Percentiles rank a stretch among this genome's conserved stretches.
Conservation (phyloP, 2,888 invertebrate species). For the Caenorhabditis auriculariae region DNA sequence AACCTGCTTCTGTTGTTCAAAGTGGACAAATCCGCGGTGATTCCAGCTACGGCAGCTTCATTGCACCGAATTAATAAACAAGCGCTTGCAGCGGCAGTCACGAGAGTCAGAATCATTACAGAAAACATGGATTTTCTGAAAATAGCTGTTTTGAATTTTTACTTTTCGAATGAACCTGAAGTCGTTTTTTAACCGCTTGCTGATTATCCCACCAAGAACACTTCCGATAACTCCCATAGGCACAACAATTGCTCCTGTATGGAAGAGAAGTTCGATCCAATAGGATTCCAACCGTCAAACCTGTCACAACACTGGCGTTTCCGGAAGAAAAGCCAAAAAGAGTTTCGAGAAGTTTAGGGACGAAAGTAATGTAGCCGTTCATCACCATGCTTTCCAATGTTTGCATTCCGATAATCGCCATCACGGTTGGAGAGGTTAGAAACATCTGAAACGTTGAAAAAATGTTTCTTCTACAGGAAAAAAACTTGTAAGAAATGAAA, state of each 20-base stretch:
- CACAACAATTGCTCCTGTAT: conserved; percentile 42
- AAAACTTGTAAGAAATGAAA: too few species aligned
- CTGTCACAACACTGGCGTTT: conserved; percentile 39
- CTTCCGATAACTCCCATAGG: conserved; percentile 43
- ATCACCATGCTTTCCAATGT: conserved; percentile 44
- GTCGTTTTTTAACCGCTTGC: conserved; percentile 18
- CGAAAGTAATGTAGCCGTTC: conserved; percentile 54
- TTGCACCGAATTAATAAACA: conserved; percentile 22
- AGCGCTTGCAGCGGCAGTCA: conserved; percentile 13
- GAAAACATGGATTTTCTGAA: conserved; percentile 21
- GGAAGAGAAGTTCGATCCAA: neutral
- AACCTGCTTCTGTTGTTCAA: too few species aligned
- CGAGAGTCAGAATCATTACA: conserved; percentile 9
- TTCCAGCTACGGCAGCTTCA: conserved; percentile 10
- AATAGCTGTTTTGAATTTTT: neutral
- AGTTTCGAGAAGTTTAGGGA: conserved; percentile 52
- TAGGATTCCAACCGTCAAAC: conserved; percentile 3
- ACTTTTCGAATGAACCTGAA: conserved; percentile 7
- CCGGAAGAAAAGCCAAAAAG: conserved; percentile 44
- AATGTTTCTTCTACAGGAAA: neutral
- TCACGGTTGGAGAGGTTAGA: conserved; percentile 34
- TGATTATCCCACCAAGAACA: conserved; percentile 30
- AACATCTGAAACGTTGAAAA: conserved; percentile 26
- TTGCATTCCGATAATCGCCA: conserved; percentile 45
- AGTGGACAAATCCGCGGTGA: conserved; percentile 4